Conservation (phyloP, 2,888 invertebrate species). For the Orchesella flavescens region DNA sequence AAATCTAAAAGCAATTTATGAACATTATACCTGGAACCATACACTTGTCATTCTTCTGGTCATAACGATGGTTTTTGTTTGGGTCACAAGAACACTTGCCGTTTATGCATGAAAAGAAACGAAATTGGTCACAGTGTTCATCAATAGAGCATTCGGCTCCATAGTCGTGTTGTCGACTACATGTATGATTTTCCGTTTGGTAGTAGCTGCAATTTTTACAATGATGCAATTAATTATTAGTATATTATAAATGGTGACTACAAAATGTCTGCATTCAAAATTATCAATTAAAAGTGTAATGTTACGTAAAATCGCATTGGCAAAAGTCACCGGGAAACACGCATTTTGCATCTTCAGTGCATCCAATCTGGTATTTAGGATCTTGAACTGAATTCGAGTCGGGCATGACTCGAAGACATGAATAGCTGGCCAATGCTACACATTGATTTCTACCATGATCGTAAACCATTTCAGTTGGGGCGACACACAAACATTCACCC, state of each 20-base stretch:
- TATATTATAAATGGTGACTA: too few relatives aligned
- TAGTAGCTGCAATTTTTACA: constrained; percentile 43
- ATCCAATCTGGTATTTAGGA: constrained; percentile 56
- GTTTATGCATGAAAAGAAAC: constrained; percentile 59
- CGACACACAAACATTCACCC: constrained; percentile 58
- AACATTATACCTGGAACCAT: constrained; percentile 44
- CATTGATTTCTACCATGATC: constrained; percentile 52
- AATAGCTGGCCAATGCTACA: constrained; percentile 54
- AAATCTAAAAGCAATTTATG: too few relatives aligned
- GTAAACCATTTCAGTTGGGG: constrained; percentile 58
- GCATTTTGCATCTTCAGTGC: constrained; percentile 65
- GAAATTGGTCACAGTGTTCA: constrained; percentile 65
- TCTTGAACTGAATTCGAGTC: constrained; percentile 45
- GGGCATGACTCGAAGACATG: constrained; percentile 61
- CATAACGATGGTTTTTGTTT: constrained; percentile 61
- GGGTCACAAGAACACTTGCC: constrained; percentile 63
- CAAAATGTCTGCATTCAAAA: too few relatives aligned
- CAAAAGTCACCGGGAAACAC: constrained; percentile 64
- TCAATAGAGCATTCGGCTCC: constrained; percentile 57
- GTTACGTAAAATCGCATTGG: constrained; percentile 56
- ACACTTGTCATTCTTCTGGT: constrained; percentile 63
- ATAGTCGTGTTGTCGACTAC: constrained; percentile 59
- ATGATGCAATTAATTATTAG: too few relatives aligned
- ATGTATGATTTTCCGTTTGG: constrained; percentile 55
- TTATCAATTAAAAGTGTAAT: too few relatives aligned